Evolutionary conservation across 2,888 invertebrate genomes (phyloP).

Genomic region (Perizoma flavofasciatum): DNA sequence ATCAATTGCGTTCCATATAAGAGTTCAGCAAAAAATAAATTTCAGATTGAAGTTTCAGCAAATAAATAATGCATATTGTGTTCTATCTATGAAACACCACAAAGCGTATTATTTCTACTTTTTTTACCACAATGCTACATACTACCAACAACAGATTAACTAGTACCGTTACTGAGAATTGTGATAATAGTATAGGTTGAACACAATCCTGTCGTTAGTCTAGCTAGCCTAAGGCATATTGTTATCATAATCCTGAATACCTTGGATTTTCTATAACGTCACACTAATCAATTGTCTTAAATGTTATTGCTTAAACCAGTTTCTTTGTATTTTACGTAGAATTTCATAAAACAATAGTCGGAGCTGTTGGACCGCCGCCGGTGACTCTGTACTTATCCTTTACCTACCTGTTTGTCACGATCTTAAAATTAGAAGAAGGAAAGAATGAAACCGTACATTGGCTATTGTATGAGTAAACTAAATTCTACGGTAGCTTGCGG

Average conservation of each 20-base stretch:
- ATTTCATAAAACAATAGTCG: conserved; percentile 37
- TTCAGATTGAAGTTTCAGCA: too few relatives aligned
- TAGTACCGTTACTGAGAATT: conserved; percentile 16
- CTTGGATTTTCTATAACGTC: conserved; percentile 48
- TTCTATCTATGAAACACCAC: background rate
- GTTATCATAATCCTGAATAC: conserved; percentile 49
- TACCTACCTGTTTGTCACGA: conserved; percentile 27
- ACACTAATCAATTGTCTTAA: conserved; percentile 38
- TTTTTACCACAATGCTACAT: conserved; percentile 1
- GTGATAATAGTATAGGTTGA: conserved; percentile 9
- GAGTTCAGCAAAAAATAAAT: too few relatives aligned
- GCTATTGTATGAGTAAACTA: conserved; percentile 11
- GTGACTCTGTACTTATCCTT: conserved; percentile 1
- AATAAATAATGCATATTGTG: too few relatives aligned
- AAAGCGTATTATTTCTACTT: background rate
- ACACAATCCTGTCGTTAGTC: conserved; percentile 10
- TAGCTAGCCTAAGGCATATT: conserved; percentile 20
- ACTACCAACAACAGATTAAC: conserved; percentile 8
- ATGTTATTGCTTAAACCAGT: conserved; percentile 38
- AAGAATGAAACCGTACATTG: background rate
- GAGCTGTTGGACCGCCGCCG: background rate
- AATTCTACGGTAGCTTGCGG: conserved; percentile 15
- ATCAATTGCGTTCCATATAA: too few relatives aligned
- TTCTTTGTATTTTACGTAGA: conserved; percentile 39
- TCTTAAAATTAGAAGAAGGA: conserved; percentile 9